Percentiles rank a stretch among this genome's conserved stretches.
phyloP scores from a whole-genome alignment of 2,113 vertebrate species.

The Anolis carolinensis region DNA sequence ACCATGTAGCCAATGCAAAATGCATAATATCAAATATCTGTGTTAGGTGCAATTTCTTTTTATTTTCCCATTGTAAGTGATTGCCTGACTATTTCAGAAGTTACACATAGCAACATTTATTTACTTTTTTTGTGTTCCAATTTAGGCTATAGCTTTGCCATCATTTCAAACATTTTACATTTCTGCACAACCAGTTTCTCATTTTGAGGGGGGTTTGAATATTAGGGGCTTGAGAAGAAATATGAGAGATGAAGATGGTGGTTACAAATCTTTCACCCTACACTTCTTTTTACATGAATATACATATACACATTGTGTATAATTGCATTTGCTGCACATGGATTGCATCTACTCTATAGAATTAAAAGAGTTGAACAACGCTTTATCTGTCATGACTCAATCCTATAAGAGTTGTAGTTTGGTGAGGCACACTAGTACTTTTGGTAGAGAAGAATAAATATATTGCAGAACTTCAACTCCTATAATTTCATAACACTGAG shows the following conservation, averaged over 20 bases:
- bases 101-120: background rate
- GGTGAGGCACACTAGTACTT: too few species aligned
- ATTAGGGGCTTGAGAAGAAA: too few species aligned
- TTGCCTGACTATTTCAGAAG: background rate
- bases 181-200: background rate
- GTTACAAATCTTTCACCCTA: too few species aligned
- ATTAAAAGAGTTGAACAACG: too few species aligned
- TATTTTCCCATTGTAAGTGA: background rate
- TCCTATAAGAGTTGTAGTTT: too few species aligned
- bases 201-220: background rate
- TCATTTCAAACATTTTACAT: background rate
- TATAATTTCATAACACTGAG: too few species aligned
- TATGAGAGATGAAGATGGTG: background rate
- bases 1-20: constrained; percentile 42
- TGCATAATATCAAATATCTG: background rate
- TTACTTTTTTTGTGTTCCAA: background rate
- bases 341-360: too few species aligned
- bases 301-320: background rate
- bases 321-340: too few species aligned
- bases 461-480: too few species aligned
- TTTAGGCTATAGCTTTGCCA: background rate
- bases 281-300: background rate
- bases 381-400: too few species aligned
- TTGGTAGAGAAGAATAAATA: too few species aligned
- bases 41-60: background rate